Evolutionary conservation across 30 jellyfish, hydroid and myxozoan genomes (phyloP).

Genomic region (Cassiopea xamachana): DNA sequence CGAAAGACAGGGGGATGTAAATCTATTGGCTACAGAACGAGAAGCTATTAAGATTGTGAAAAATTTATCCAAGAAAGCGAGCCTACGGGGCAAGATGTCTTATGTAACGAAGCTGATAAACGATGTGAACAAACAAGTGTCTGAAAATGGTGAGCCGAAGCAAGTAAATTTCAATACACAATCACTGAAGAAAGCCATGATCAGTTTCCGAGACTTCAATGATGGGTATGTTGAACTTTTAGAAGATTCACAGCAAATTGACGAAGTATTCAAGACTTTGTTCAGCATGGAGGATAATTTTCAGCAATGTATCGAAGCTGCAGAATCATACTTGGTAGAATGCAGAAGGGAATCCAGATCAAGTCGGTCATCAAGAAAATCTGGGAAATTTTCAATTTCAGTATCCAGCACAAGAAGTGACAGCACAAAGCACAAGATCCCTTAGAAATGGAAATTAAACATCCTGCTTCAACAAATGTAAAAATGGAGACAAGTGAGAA

Average conservation of each 20-base stretch:
- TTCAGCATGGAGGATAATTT: conserved; percentile 37
- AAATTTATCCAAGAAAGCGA: conserved; percentile 44
- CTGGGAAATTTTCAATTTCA: conserved; percentile 27
- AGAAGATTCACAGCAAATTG: conserved; percentile 41
- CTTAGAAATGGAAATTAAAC: conserved; percentile 28
- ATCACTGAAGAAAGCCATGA: conserved; percentile 60
- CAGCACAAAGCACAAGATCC: conserved; percentile 9
- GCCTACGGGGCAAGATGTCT: conserved; percentile 44
- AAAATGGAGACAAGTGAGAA: conserved; percentile 1
- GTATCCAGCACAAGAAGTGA: neutral
- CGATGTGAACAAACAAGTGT: conserved; percentile 51
- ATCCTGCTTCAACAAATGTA: conserved; percentile 1
- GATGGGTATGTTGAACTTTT: conserved; percentile 29
- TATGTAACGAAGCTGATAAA: conserved; percentile 2
- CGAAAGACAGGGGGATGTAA: conserved; percentile 34
- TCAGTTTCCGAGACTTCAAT: conserved; percentile 37
- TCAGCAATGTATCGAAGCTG: conserved; percentile 22
- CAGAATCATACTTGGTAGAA: conserved; percentile 47
- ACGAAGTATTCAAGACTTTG: conserved; percentile 25
- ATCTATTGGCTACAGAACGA: conserved; percentile 22
- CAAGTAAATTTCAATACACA: conserved; percentile 28
- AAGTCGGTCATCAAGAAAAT: conserved; percentile 28
- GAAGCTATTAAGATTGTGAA: conserved; percentile 52
- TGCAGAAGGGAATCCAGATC: conserved; percentile 14
- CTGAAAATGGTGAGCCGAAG: conserved; percentile 36